Percentiles rank a stretch among this genome's conserved stretches.
Conservation (phyloP, 2,797 vertebrate species). For the Poecilia velifera region DNA sequence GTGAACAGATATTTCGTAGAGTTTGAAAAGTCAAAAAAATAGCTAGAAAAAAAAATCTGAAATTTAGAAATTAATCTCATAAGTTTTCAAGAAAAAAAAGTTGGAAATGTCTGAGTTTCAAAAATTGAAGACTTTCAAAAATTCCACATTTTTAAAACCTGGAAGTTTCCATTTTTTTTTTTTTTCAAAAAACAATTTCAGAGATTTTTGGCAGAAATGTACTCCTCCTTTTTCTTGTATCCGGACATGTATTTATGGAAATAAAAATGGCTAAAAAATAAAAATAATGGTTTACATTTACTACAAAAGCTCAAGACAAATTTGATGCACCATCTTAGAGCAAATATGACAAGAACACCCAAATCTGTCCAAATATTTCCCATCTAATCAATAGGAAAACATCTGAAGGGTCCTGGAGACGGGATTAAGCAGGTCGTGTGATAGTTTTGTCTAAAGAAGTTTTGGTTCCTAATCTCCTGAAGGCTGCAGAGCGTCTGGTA, state of each 20-base stretch:
- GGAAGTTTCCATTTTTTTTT: too few relatives aligned
- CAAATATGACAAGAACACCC: not conserved
- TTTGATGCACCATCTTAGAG: not conserved
- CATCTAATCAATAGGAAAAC: not conserved
- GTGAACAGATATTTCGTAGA: too few relatives aligned
- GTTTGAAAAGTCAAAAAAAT: too few relatives aligned
- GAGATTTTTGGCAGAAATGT: not conserved
- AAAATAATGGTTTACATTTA: not conserved
- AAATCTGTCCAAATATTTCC: not conserved
- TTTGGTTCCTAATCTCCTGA: constrained; percentile 58
- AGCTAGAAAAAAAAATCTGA: too few relatives aligned
- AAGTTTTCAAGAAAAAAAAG: too few relatives aligned
- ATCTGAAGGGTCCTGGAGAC: not conserved
- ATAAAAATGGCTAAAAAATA: not conserved
- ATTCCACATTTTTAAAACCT: too few relatives aligned
- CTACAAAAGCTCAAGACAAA: not conserved
- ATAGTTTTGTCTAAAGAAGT: constrained; percentile 72
- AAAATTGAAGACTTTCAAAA: too few relatives aligned
- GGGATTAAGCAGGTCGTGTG: constrained; percentile 35
- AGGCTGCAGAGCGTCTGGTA: constrained; percentile 51
- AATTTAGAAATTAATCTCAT: too few relatives aligned
- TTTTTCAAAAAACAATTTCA: too few relatives aligned
- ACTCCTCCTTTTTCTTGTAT: not conserved
- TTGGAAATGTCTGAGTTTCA: too few relatives aligned
- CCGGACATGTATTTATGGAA: not conserved